Evolutionary conservation across 2,888 invertebrate genomes (phyloP).

Genomic region (Pyrrhia umbra): DNA sequence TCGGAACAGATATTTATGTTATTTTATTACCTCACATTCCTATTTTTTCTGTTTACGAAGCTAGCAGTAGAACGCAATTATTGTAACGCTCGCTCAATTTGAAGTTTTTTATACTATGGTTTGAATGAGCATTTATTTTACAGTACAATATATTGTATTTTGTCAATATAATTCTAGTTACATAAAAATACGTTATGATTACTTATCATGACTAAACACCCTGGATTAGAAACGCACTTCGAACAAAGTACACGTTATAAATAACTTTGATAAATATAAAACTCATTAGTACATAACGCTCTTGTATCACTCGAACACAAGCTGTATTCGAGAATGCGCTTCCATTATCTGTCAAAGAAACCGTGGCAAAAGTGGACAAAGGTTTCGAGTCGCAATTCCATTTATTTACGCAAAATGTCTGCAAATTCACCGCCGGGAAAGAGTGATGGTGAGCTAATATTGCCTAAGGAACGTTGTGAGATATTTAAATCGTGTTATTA

Average conservation of each 20-base stretch:
- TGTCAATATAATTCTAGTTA: background rate
- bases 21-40: conserved; percentile 20
- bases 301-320: conserved; percentile 31
- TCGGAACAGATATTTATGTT: background rate
- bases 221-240: conserved; percentile 14
- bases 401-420: conserved; percentile 83
- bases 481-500: conserved; percentile 37
- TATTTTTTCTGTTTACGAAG: conserved; percentile 60
- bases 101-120: too few relatives aligned
- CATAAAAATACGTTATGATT: background rate
- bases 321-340: conserved; percentile 79
- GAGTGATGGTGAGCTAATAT: conserved; percentile 78
- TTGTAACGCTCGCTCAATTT: background rate
- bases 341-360: conserved; percentile 79
- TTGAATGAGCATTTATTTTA: background rate
- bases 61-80: conserved; percentile 4
- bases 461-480: conserved; percentile 4
- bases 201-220: background rate
- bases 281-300: background rate
- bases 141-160: too few relatives aligned
- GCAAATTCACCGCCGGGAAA: conserved; percentile 86
- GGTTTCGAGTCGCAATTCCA: conserved; percentile 82
- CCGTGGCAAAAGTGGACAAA: conserved; percentile 81
- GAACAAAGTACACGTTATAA: conserved; percentile 53
- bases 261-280: conserved; percentile 16